Percentiles rank a stretch among this genome's conserved stretches.
phyloP scores from a whole-genome alignment of 2,113 vertebrate species.

The Tychaedon coryphoeus region DNA sequence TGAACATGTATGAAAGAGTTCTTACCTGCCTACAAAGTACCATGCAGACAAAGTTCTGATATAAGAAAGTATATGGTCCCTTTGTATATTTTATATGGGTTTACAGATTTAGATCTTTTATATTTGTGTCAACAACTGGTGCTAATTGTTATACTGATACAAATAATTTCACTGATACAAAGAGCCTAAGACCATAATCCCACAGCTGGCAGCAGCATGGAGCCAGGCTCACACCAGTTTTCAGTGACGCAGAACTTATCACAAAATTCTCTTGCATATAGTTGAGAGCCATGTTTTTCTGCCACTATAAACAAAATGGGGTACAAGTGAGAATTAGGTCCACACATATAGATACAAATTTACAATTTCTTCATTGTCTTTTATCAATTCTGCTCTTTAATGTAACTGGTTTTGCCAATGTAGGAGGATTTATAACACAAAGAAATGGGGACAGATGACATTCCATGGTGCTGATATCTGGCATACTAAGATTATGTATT shows the following conservation, averaged over 20 bases:
- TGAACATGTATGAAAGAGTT: not conserved
- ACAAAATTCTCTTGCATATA: not conserved
- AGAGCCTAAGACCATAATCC: not conserved
- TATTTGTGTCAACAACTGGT: not conserved
- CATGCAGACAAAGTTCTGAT: not conserved
- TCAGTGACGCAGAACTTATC: not conserved
- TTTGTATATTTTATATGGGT: not conserved
- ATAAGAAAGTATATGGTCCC: not conserved
- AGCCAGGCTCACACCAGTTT: not conserved
- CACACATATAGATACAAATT: not conserved
- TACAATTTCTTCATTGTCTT: not conserved
- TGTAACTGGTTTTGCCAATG: not conserved
- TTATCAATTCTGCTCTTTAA: not conserved
- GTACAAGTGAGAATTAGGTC: not conserved
- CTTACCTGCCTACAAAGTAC: not conserved
- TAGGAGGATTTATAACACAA: not conserved
- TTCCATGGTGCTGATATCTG: constrained; percentile 38
- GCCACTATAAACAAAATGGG: not conserved
- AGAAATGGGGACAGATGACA: constrained; percentile 4
- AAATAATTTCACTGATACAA: not conserved
- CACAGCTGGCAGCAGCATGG: not conserved
- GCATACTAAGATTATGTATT: constrained; percentile 4
- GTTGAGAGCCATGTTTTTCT: not conserved
- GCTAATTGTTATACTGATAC: not conserved
- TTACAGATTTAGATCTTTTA: not conserved